Evolutionary conservation across 2,888 invertebrate genomes (phyloP).

Genomic region (Trachelus troglodyta): DNA sequence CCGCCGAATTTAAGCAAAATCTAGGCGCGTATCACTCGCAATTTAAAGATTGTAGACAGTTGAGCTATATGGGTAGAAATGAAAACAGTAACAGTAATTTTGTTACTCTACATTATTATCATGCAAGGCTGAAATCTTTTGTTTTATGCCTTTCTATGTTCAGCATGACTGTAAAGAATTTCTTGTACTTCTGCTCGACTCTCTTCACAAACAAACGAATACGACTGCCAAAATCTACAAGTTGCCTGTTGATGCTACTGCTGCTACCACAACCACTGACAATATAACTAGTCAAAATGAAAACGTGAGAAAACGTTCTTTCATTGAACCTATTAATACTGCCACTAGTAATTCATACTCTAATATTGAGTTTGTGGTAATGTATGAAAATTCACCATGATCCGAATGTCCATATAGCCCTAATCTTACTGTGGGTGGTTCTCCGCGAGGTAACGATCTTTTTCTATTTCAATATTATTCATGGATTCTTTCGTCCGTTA

Average conservation of each 20-base stretch:
- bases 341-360: slow-evolving; percentile 48
- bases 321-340: slow-evolving; percentile 38
- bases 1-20: slow-evolving; percentile 71
- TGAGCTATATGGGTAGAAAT: slow-evolving; percentile 39
- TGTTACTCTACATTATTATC: too few species aligned
- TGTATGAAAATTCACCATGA: slow-evolving; percentile 50
- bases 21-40: slow-evolving; percentile 72
- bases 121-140: too few species aligned
- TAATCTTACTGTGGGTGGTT: slow-evolving; percentile 59
- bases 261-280: slow-evolving; percentile 54
- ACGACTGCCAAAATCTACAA: slow-evolving; percentile 57
- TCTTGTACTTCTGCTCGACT: slow-evolving; percentile 72
- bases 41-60: slow-evolving; percentile 74
- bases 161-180: slow-evolving; percentile 78
- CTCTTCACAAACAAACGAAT: slow-evolving; percentile 73
- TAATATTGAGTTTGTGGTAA: slow-evolving; percentile 49
- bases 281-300: slow-evolving; percentile 49
- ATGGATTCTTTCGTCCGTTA: too few species aligned
- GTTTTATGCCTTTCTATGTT: too few species aligned
- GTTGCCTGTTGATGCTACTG: slow-evolving; percentile 35
- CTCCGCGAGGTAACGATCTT: slow-evolving; percentile 53
- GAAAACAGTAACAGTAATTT: slow-evolving; percentile 8
- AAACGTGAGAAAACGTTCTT: slow-evolving; percentile 45
- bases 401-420: slow-evolving; percentile 59
- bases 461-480: background rate